These are phyloP conservation scores for Chlorospingus semifuscus DNA, from an alignment of 2,797 vertebrate genomes.

Conservation along the genomic window DNA sequence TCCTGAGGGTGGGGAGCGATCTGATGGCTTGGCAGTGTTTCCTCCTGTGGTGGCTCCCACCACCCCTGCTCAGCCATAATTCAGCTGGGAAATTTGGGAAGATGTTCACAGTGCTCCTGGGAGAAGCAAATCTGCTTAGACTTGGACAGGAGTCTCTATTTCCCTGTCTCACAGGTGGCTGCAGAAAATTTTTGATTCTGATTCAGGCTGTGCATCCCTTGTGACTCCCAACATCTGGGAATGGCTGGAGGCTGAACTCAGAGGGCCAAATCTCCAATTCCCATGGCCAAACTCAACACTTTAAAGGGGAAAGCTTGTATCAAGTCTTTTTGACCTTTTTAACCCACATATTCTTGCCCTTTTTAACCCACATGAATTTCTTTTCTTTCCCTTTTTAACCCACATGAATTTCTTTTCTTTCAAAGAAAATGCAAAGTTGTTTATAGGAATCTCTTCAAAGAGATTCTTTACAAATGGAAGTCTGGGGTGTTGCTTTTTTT, in stretches of 20 bases:
- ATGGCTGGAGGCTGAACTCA: neutral
- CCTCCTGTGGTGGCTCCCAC: neutral
- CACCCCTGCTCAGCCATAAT: neutral
- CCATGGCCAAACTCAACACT: neutral
- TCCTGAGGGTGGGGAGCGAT: neutral
- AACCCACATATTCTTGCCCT: neutral
- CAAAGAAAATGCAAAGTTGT: neutral
- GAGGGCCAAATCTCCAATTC: neutral
- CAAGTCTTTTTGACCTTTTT: neutral
- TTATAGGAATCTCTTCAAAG: neutral
- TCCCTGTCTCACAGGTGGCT: neutral
- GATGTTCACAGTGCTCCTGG: neutral
- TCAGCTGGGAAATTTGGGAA: neutral
- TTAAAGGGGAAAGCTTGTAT: neutral
- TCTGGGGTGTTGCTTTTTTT: neutral
- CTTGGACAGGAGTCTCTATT: neutral
- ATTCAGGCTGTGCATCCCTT: neutral
- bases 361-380: no score
- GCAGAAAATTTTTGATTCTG: neutral
- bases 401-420: neutral
- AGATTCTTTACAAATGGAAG: neutral
- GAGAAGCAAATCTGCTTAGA: neutral
- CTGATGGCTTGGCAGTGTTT: neutral
- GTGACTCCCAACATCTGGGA: neutral
- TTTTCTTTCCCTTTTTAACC: neutral